These are phyloP conservation scores for Drosophila tripunctata DNA, from an alignment of 2,888 invertebrate species.

Conservation along the genomic window DNA sequence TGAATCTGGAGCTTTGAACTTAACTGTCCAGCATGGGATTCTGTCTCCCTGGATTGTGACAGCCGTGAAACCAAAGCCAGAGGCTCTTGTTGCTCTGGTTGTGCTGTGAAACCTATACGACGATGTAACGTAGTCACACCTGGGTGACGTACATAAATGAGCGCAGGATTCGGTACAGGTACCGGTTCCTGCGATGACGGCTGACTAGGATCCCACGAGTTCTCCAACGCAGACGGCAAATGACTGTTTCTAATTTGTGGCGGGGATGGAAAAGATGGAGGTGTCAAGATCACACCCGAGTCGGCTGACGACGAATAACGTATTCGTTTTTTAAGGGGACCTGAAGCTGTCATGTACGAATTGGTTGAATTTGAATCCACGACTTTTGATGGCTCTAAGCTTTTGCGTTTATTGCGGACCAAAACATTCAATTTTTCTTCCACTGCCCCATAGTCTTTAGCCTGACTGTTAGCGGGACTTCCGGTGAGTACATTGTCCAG, in stretches of 20 bases:
- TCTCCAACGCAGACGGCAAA: conserved; percentile 17
- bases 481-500: conserved; percentile 82
- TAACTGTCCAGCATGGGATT: conserved; percentile 17
- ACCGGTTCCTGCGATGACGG: conserved; percentile 83
- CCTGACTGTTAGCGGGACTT: conserved; percentile 86
- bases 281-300: conserved; percentile 75
- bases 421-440: conserved; percentile 86
- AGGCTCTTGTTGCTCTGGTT: conserved; percentile 86
- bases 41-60: conserved; percentile 27
- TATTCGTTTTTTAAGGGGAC: conserved; percentile 90
- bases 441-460: conserved; percentile 87
- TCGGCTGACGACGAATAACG: conserved; percentile 85
- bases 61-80: conserved; percentile 87
- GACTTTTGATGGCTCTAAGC: conserved; percentile 88
- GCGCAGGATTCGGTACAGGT: conserved; percentile 85
- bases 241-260: conserved; percentile 61
- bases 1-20: conserved; percentile 4
- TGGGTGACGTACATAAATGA: conserved; percentile 83
- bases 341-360: conserved; percentile 68
- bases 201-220: conserved; percentile 87
- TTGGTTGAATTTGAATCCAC: conserved; percentile 66
- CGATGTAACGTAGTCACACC: conserved; percentile 84
- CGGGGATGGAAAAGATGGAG: conserved; percentile 85
- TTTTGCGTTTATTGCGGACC: conserved; percentile 87
- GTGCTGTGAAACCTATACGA: conserved; percentile 48